phyloP scores from a whole-genome alignment of 2,797 vertebrate species.

The Pagetopsis macropterus region DNA sequence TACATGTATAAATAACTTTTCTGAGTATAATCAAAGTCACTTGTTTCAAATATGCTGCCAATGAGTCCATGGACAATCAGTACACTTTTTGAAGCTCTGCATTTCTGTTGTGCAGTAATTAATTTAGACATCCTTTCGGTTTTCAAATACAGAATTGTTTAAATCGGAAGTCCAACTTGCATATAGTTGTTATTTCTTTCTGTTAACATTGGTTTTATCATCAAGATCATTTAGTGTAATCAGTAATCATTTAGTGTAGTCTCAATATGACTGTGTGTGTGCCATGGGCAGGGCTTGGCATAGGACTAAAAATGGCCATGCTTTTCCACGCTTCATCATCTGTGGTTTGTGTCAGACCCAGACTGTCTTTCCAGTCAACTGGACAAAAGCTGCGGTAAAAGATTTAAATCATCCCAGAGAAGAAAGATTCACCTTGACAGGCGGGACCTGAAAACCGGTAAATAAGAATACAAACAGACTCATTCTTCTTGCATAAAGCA shows the following conservation, averaged over 20 bases:
- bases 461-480: slow-evolving; percentile 74
- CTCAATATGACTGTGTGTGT: slow-evolving; percentile 2
- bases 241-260: slow-evolving; percentile 23
- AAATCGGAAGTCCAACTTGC: background rate
- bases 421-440: slow-evolving; percentile 84
- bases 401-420: slow-evolving; percentile 78
- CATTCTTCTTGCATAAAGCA: slow-evolving; percentile 52
- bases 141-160: background rate
- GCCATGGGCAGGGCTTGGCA: slow-evolving; percentile 27
- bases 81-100: background rate
- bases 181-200: slow-evolving; percentile 5
- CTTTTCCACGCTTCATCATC: slow-evolving; percentile 76
- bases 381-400: slow-evolving; percentile 82
- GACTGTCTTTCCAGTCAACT: slow-evolving; percentile 65
- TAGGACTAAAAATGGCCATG: slow-evolving; percentile 71
- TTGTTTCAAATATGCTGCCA: slow-evolving; percentile 1
- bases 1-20: too few species aligned
- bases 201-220: background rate
- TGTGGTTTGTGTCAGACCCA: slow-evolving; percentile 78
- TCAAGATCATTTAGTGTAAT: slow-evolving; percentile 28
- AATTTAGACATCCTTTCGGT: background rate
- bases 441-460: slow-evolving; percentile 75
- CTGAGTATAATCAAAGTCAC: too few species aligned
- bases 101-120: background rate
- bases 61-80: slow-evolving; percentile 2